These are phyloP conservation scores for Eucriotettix oculatus DNA, from an alignment of 2,888 invertebrate genomes.

Conservation along the genomic window DNA sequence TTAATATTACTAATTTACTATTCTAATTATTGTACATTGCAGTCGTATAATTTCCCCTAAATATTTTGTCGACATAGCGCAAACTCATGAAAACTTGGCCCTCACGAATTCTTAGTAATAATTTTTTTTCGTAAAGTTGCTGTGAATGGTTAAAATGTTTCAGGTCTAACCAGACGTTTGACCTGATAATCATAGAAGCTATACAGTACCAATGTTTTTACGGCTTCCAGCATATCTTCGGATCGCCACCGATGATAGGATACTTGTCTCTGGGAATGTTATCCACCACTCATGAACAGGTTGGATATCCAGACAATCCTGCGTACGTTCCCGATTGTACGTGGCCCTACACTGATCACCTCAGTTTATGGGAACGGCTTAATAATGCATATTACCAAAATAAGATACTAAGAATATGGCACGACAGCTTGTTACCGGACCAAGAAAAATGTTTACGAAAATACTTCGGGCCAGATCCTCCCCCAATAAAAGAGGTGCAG, in stretches of 20 bases:
- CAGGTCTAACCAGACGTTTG: constrained; percentile 24
- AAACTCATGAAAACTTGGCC: too few relatives aligned
- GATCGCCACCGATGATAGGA: constrained; percentile 32
- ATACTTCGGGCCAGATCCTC: not conserved
- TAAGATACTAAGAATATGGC: not conserved
- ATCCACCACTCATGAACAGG: constrained; percentile 16
- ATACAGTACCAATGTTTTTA: constrained; percentile 18
- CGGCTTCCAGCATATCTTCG: not conserved
- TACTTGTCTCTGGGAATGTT: constrained; percentile 20
- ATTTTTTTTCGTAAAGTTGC: too few relatives aligned
- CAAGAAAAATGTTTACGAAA: not conserved
- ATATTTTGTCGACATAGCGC: too few relatives aligned
- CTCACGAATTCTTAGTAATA: too few relatives aligned
- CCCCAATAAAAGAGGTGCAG: not conserved
- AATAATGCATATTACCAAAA: not conserved
- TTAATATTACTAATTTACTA: too few relatives aligned
- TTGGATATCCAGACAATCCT: constrained; percentile 22
- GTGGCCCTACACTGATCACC: constrained; percentile 14
- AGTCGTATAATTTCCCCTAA: too few relatives aligned
- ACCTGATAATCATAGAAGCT: constrained; percentile 37
- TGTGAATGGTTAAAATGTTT: not conserved
- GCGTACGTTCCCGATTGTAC: constrained; percentile 20
- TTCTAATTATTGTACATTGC: too few relatives aligned
- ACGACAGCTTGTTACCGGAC: not conserved
- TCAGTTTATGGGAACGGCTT: constrained; percentile 18